Conservation (phyloP, 2,113 vertebrate genomes). For the Pavo muticus region DNA sequence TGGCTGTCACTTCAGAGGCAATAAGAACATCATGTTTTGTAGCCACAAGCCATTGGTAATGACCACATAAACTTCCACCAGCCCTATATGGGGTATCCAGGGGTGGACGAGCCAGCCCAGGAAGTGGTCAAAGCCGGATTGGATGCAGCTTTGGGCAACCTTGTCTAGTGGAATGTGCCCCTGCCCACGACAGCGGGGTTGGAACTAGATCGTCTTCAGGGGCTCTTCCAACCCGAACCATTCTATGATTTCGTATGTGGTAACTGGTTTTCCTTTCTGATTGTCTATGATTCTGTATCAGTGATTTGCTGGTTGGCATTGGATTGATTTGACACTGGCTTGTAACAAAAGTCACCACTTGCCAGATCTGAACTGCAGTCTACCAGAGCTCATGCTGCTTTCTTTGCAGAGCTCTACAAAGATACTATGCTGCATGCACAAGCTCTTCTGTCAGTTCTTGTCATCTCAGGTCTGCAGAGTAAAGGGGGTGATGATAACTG, state of each 20-base stretch:
- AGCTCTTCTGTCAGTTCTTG: neutral
- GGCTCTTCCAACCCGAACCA: neutral
- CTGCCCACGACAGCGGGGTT: neutral
- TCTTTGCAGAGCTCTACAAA: neutral
- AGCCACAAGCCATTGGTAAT: neutral
- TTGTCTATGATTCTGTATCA: neutral
- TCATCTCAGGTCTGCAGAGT: neutral
- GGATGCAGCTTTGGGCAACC: neutral
- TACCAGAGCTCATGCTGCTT: neutral
- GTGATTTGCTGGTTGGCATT: neutral
- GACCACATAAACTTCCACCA: neutral
- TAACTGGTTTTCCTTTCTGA: neutral
- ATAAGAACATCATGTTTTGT: neutral
- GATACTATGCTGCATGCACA: neutral
- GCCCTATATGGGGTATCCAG: neutral
- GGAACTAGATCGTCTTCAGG: neutral
- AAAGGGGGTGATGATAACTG: neutral
- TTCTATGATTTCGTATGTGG: neutral
- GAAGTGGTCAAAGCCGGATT: neutral
- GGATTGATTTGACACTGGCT: neutral
- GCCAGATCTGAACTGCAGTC: neutral
- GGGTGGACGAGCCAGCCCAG: neutral
- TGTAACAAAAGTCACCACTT: neutral
- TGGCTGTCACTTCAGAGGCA: neutral
- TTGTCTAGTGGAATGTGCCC: neutral